Percentiles rank a stretch among this genome's conserved stretches.
These are phyloP conservation scores for Nothoprocta pentlandii DNA, from an alignment of 2,113 vertebrate genomes.

Conservation along the genomic window DNA sequence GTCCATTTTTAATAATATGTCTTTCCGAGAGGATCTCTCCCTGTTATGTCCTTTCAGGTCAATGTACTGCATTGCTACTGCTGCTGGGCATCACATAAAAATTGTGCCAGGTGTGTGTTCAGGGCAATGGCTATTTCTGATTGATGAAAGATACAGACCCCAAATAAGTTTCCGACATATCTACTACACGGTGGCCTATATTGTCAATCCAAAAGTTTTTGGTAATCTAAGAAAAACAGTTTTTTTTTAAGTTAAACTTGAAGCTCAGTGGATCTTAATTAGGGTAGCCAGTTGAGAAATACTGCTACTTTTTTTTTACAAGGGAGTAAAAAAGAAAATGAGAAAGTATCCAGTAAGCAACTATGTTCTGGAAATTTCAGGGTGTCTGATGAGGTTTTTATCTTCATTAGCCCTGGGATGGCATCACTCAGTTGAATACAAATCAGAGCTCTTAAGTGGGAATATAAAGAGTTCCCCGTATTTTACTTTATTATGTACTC, in stretches of 20 bases:
- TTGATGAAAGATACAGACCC: neutral
- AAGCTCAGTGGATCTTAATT: neutral
- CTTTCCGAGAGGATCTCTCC: neutral
- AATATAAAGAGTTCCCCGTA: neutral
- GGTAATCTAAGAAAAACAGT: neutral
- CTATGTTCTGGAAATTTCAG: neutral
- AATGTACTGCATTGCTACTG: neutral
- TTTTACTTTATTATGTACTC: neutral
- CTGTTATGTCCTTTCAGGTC: neutral
- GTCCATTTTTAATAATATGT: neutral
- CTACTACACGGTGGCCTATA: neutral
- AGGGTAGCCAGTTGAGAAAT: neutral
- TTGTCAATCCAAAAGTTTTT: neutral
- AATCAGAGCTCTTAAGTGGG: neutral
- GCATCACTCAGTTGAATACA: neutral
- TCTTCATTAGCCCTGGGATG: neutral
- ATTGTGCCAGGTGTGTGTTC: neutral
- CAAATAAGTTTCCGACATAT: rapidly evolving
- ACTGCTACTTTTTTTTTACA: neutral
- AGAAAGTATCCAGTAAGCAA: neutral
- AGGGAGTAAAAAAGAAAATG: neutral
- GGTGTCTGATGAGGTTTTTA: neutral
- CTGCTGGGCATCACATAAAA: neutral
- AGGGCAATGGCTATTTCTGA: rapidly evolving
- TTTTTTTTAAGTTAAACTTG: neutral